These are phyloP conservation scores for Zaprionus nigranus DNA, from an alignment of 1,140 invertebrate genomes.

Conservation along the genomic window DNA sequence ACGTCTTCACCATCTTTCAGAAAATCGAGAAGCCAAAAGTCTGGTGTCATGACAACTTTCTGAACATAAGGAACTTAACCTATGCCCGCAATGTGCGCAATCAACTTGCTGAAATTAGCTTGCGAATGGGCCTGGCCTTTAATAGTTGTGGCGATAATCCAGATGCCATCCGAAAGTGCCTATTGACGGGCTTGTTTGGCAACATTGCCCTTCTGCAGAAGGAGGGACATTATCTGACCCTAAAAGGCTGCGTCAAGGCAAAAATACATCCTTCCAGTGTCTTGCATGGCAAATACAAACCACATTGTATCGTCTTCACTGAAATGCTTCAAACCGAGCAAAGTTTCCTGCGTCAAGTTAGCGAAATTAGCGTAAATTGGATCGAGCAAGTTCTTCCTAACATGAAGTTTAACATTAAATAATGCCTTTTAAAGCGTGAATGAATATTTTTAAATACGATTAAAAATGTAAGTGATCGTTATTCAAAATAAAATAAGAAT, in stretches of 20 bases:
- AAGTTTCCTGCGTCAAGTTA: constrained; percentile 92
- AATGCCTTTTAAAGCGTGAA: neutral
- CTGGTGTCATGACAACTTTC: constrained; percentile 96
- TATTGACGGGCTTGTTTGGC: constrained; percentile 93
- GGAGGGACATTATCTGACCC: constrained; percentile 89
- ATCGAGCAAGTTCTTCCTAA: constrained; percentile 86
- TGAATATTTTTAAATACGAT: no score
- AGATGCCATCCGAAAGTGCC: constrained; percentile 90
- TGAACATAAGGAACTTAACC: constrained; percentile 93
- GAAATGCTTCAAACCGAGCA: constrained; percentile 95
- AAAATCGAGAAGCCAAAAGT: constrained; percentile 90
- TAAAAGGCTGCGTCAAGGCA: constrained; percentile 85
- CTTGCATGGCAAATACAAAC: constrained; percentile 86
- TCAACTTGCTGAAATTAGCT: constrained; percentile 93
- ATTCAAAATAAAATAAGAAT: no score
- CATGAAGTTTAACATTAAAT: constrained; percentile 25
- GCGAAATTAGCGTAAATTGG: constrained; percentile 91
- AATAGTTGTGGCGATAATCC: constrained; percentile 91
- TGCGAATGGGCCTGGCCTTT: constrained; percentile 88
- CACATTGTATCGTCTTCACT: constrained; percentile 93
- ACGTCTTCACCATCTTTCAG: constrained; percentile 93
- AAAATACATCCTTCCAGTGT: constrained; percentile 84
- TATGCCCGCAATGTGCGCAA: constrained; percentile 92
- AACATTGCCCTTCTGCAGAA: constrained; percentile 95
- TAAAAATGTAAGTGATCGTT: no score